Conservation (phyloP, 2,888 invertebrate species). For the Orthosia incerta region DNA sequence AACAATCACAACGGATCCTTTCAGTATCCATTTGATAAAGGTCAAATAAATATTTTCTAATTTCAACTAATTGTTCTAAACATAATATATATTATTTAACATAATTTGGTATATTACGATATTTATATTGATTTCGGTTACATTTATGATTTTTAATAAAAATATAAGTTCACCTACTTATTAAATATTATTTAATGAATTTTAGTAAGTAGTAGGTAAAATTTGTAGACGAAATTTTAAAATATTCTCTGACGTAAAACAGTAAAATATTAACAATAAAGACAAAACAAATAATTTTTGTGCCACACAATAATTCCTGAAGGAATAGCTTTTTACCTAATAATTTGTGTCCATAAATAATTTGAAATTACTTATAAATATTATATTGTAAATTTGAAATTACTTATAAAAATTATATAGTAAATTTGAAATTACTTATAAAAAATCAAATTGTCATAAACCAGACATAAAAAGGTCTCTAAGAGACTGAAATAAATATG, state of each 20-base stretch:
- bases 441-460: conserved; percentile 20
- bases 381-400: too few relatives aligned
- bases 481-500: conserved; percentile 10
- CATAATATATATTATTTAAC: conserved; percentile 68
- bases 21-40: conserved; percentile 53
- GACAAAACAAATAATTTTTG: conserved; percentile 7
- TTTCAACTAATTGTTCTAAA: conserved; percentile 67
- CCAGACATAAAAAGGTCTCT: neutral
- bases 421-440: conserved; percentile 9
- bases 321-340: conserved; percentile 1
- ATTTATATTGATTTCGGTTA: conserved; percentile 56
- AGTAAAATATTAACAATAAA: conserved; percentile 24
- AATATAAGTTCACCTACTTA: conserved; percentile 62
- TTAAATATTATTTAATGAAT: conserved; percentile 39
- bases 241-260: conserved; percentile 8
- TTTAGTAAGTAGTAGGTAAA: conserved; percentile 43
- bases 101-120: conserved; percentile 62
- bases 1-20: conserved; percentile 66
- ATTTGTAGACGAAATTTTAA: conserved; percentile 30
- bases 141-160: conserved; percentile 57
- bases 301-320: conserved; percentile 1
- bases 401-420: too few relatives aligned
- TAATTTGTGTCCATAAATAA: conserved; percentile 6
- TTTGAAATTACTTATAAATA: conserved; percentile 5
- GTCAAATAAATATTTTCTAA: conserved; percentile 58